Evolutionary conservation across 2,888 invertebrate species (phyloP).

Genomic region (Rutpela maculata): DNA sequence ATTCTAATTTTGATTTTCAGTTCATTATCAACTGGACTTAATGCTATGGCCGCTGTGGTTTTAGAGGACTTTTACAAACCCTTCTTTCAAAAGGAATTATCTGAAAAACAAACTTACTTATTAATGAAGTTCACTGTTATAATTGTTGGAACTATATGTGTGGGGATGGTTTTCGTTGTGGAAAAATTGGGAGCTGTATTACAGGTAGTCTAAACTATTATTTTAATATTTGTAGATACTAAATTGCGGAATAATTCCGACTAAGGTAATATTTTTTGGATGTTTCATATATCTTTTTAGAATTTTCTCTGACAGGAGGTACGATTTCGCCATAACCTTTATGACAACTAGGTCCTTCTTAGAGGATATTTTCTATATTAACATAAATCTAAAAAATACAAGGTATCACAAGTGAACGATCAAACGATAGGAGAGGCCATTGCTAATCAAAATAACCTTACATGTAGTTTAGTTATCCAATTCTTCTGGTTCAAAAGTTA

Average conservation of each 20-base stretch:
- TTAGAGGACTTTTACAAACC: conserved; percentile 83
- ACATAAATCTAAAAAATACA: no score
- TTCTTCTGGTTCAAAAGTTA: no score
- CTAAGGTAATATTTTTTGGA: not conserved
- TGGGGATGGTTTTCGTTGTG: conserved; percentile 79
- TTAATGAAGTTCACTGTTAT: conserved; percentile 82
- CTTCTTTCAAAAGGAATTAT: conserved; percentile 75
- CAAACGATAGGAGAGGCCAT: no score
- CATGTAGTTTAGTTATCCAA: no score
- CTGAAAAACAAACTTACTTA: conserved; percentile 77
- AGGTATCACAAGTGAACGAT: no score
- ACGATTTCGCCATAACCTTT: no score
- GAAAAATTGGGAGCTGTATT: conserved; percentile 83
- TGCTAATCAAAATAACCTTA: no score
- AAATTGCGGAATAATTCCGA: not conserved
- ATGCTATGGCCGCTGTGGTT: conserved; percentile 85
- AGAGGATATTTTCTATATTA: no score
- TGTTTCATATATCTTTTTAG: no score
- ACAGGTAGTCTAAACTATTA: conserved; percentile 74
- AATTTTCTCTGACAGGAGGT: no score
- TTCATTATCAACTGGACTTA: conserved; percentile 86
- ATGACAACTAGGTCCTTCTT: not conserved
- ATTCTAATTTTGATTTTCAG: conserved; percentile 70
- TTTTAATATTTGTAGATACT: not conserved
- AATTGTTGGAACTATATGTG: conserved; percentile 79